phyloP scores from a whole-genome alignment of 2,797 vertebrate species.

The Steatocranus sp. region DNA sequence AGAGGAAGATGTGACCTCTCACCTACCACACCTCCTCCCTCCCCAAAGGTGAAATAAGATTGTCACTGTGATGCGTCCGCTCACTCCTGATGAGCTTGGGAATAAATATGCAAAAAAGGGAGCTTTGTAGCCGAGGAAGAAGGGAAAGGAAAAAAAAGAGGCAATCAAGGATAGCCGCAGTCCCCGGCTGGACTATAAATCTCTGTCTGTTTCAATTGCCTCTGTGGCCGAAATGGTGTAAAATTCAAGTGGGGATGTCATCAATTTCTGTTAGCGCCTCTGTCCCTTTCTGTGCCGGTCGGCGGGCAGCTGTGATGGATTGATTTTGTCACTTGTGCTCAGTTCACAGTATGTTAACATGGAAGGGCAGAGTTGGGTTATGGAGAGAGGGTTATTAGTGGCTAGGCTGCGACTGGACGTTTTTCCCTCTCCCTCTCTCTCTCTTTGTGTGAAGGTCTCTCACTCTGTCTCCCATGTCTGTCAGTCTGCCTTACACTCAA shows the following conservation, averaged over 20 bases:
- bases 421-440: conserved; percentile 26
- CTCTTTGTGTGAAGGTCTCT: conserved; percentile 52
- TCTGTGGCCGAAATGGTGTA: conserved; percentile 94
- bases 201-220: conserved; percentile 99
- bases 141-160: conserved; percentile 71
- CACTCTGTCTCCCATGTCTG: conserved; percentile 33
- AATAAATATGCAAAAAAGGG: conserved; percentile 91
- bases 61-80: conserved; percentile 89
- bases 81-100: conserved; percentile 88
- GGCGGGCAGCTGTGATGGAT: conserved; percentile 86
- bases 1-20: conserved; percentile 13
- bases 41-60: conserved; percentile 91
- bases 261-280: conserved; percentile 99
- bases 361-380: conserved; percentile 94
- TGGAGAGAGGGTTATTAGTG: conserved; percentile 87
- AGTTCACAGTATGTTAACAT: conserved; percentile 99
- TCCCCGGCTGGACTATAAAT: conserved; percentile 94
- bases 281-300: conserved; percentile 92
- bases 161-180: conserved; percentile 91
- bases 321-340: conserved; percentile 98
- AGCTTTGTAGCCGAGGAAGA: conserved; percentile 53
- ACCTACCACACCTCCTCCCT: conserved; percentile 7
- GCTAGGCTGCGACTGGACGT: conserved; percentile 78
- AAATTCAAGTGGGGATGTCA: conserved; percentile 96
- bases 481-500: conserved; percentile 49